These are phyloP conservation scores for Drosophila eugracilis DNA, from an alignment of 1,140 invertebrate genomes.

Conservation along the genomic window DNA sequence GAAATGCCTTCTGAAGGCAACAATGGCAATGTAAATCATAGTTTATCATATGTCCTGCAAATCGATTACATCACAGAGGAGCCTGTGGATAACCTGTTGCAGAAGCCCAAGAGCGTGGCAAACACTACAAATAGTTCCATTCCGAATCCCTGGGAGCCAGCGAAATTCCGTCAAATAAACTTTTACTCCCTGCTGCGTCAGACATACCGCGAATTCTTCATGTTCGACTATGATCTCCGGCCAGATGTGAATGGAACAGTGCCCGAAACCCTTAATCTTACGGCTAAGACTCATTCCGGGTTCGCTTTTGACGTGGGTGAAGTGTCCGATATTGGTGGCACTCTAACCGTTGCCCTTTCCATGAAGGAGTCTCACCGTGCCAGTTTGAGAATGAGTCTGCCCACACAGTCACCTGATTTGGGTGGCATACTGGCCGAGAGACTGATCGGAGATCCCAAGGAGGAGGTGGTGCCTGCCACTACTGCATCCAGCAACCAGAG, in stretches of 20 bases:
- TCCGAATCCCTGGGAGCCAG: slow-evolving; percentile 65
- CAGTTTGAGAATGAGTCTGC: slow-evolving; percentile 78
- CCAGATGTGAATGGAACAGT: slow-evolving; percentile 86
- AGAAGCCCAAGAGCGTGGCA: slow-evolving; percentile 5
- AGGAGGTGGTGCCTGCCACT: not conserved
- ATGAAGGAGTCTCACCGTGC: slow-evolving; percentile 86
- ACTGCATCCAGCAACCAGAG: slow-evolving; percentile 78
- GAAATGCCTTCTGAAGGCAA: slow-evolving; percentile 2
- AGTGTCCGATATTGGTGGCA: slow-evolving; percentile 90
- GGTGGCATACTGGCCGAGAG: slow-evolving; percentile 72
- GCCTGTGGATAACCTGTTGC: not conserved
- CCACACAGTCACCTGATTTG: slow-evolving; percentile 52
- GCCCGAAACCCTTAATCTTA: slow-evolving; percentile 88
- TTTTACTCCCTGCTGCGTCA: slow-evolving; percentile 87
- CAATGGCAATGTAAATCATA: slow-evolving; percentile 4
- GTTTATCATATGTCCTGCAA: slow-evolving; percentile 55
- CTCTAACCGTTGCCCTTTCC: slow-evolving; percentile 88
- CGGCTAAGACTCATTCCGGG: slow-evolving; percentile 86
- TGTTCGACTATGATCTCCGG: slow-evolving; percentile 89
- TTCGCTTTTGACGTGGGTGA: slow-evolving; percentile 88
- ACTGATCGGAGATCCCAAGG: slow-evolving; percentile 53
- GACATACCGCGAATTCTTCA: slow-evolving; percentile 89
- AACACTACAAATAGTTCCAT: slow-evolving; percentile 9
- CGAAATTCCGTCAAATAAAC: slow-evolving; percentile 71
- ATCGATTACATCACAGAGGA: slow-evolving; percentile 53